Base-by-base conservation (phyloP, 2,888 invertebrate genomes). In the Cryptocheilus praepositus region DNA sequence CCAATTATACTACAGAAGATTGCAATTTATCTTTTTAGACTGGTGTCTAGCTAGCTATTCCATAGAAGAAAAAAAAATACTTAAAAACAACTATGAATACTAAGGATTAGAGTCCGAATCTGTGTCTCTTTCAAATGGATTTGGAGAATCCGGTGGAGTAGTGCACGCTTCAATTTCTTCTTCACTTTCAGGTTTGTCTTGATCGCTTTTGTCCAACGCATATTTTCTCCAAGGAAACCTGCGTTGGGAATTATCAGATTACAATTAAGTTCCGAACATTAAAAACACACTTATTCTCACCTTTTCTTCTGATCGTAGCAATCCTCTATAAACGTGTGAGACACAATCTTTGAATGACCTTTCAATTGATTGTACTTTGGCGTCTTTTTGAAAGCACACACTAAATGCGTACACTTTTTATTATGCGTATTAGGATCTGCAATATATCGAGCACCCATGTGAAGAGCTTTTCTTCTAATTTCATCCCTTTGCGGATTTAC, bases 381-480 rank as follows among this genome's bases (percentile, higher is more conserved):
- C n/a, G 88, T 88, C 65, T 88, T 88, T 70, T 82, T 84, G 51
- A 88, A 88, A 28, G 88, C 88, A 74, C 88, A 88, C 13, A 88
- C 80, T 13, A 89, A 76, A 74, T 88, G 84, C 36, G 85, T 85
- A 43, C 88, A 88, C 62, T 71, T 81, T 19, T 84, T 86, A 64
- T 83, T 81, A 13, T 80, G 85, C 3, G 79, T 81, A 63, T 88
- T 83, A 3, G 87, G 87, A 79, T 88, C 76, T 2, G 82, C 83
- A 45, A 87, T 73, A 52, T 89, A 88, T 60, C 67, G 84, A 0
- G 84, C 88, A 4, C 88, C 88, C 88, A 89, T 89, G 70, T 80
- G 70, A 11, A 89, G 53, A 7, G 88, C 88, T 62, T 88, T 87
- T 53, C 72, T 77, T 18, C 88, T 79, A 18, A 88, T 85, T 18